A percentile compares a stretch with the other conserved stretches of the same genome.
phyloP scores from a whole-genome alignment of 1,140 invertebrate genomes.

The Aricia agestis region DNA sequence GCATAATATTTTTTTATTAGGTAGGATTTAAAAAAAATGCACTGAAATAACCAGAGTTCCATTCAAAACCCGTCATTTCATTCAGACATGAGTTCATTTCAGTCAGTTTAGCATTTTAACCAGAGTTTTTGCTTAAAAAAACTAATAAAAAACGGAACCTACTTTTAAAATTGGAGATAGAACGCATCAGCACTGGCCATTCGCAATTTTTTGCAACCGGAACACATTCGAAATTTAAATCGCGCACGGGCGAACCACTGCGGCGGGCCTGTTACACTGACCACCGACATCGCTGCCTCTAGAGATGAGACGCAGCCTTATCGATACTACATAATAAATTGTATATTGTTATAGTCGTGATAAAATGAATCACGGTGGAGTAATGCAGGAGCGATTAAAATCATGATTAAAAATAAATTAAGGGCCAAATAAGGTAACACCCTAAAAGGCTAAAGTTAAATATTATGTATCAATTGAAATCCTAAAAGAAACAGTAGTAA shows the following conservation, averaged over 20 bases:
- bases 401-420: background rate
- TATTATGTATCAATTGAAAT: too few species aligned
- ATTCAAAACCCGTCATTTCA: background rate
- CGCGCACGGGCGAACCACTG: slow-evolving; percentile 46
- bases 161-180: slow-evolving; percentile 31
- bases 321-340: too few species aligned
- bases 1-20: too few species aligned
- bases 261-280: slow-evolving; percentile 52
- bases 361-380: background rate
- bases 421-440: background rate
- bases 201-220: slow-evolving; percentile 34
- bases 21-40: background rate
- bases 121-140: background rate
- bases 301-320: slow-evolving; percentile 32
- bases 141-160: slow-evolving; percentile 28
- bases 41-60: background rate
- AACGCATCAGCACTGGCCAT: slow-evolving; percentile 35
- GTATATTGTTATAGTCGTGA: slow-evolving; percentile 1
- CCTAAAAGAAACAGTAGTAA: too few species aligned
- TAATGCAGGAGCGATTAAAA: background rate
- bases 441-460: background rate
- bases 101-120: background rate
- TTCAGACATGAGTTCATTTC: background rate
- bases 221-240: slow-evolving; percentile 41
- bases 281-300: slow-evolving; percentile 39